Evolutionary conservation across 2,113 vertebrate genomes (phyloP), one percentile per base, ranked within the genome.

Genomic region (Seriola rivoliana): DNA sequence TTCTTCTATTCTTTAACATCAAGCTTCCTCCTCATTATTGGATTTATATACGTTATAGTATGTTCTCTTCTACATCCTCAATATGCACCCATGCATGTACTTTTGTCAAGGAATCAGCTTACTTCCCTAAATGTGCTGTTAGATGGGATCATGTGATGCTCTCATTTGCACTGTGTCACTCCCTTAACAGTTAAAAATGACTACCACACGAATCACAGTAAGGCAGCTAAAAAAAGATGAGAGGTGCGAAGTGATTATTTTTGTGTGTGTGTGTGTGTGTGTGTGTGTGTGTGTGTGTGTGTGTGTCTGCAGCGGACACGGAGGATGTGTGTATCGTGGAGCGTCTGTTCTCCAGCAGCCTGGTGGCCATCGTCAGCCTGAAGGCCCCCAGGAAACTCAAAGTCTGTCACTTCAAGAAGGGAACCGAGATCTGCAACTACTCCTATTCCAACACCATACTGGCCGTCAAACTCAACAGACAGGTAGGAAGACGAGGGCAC

Each of bases 351-450:
- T 99, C 98, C 79, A 99, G 98, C 85, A 99, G 98, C 66, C 88
- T 99, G 71, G 98, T 99, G 89, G 98, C 98, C 91, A 99, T 99
- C 21, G 98, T 99, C 70, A 99, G 98, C 93, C 97, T 99, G 87
- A 99, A 99, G 94, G 98, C 98, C 1, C 98, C 98, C n/a, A 93
- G 98, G 86, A 99, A 99, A 90, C 96, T 99, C 7, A 99, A 99
- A 88, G 98, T 99, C 58, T 99, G 98, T 94, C 98, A 99, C 93
- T 99, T 99, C 84, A 99, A 99, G 95, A 99, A 99, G 91, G 98
- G 98, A 84, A 99, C 98, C 0, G 98, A 99, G 93, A 99, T 99
- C 91, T 99, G 98, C 93, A 99, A 99, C 96, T 99, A 99, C 93
- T 99, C 98, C 75, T 99, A 99, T 86, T 99, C 98, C 63, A 99